These are phyloP conservation scores for Neocrepidodera transversa DNA, from an alignment of 2,888 invertebrate genomes.

Conservation along the genomic window DNA sequence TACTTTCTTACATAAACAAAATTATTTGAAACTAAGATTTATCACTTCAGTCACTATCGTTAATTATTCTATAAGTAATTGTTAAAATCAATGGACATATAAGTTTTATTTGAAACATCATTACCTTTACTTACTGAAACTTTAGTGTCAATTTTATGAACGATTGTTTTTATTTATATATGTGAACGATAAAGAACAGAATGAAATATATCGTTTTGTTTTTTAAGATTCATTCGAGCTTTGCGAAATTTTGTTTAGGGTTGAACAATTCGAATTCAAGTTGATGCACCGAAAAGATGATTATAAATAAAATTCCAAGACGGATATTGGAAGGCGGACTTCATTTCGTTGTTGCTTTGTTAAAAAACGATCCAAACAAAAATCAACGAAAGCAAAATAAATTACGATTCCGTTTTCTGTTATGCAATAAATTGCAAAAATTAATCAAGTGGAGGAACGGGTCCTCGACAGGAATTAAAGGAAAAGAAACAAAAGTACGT, in stretches of 20 bases:
- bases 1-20: no score
- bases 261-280: slow-evolving; percentile 44
- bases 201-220: slow-evolving; percentile 30
- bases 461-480: slow-evolving; percentile 50
- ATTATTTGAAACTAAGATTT: no score
- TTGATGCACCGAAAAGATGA: slow-evolving; percentile 35
- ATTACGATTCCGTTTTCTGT: slow-evolving; percentile 50
- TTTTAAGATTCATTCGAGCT: slow-evolving; percentile 42
- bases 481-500: slow-evolving; percentile 47
- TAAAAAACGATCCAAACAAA: slow-evolving; percentile 33
- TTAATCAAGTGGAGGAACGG: slow-evolving; percentile 52
- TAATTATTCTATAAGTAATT: no score
- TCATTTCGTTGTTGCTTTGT: slow-evolving; percentile 35
- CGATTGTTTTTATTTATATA: no score
- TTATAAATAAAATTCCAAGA: slow-evolving; percentile 40
- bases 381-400: slow-evolving; percentile 42
- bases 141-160: no score
- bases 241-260: slow-evolving; percentile 40
- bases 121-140: no score
- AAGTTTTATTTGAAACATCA: no score
- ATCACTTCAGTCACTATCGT: no score
- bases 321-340: slow-evolving; percentile 38
- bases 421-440: slow-evolving; percentile 55
- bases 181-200: no score
- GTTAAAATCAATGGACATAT: no score